Evolutionary conservation across 2,797 vertebrate species (phyloP).

Genomic region (Crypturellus tataupa): DNA sequence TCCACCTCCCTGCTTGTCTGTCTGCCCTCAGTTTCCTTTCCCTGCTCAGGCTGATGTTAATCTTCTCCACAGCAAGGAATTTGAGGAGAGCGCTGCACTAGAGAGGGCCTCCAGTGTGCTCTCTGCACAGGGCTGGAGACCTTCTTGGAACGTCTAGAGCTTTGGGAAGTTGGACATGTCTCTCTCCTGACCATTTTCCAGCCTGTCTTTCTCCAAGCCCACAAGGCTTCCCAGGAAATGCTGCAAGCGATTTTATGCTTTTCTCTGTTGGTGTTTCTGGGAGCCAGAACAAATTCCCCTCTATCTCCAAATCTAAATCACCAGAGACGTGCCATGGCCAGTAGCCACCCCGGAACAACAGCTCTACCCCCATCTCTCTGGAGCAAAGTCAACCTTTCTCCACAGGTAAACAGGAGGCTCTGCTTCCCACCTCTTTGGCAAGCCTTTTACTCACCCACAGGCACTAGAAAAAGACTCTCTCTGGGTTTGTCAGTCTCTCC

Average conservation of each 20-base stretch:
- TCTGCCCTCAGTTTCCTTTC: background rate
- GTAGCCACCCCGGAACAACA: conserved; percentile 10
- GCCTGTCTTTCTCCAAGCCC: background rate
- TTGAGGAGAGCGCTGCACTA: accelerated
- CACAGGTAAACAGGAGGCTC: conserved; percentile 27
- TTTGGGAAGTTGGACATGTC: background rate
- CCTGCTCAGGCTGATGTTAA: background rate
- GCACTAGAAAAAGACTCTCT: background rate
- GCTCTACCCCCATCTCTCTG: background rate
- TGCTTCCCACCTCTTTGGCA: conserved; percentile 31
- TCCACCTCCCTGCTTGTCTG: background rate
- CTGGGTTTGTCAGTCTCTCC: background rate
- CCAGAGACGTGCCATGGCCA: background rate
- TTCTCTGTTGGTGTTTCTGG: background rate
- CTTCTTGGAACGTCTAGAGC: background rate
- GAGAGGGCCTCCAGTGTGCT: background rate
- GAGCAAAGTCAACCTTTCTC: conserved; percentile 11
- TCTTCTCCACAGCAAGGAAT: background rate
- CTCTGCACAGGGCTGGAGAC: background rate
- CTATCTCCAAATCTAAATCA: conserved; percentile 4
- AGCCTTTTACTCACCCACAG: background rate
- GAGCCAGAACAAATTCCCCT: background rate
- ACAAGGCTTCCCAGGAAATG: conserved; percentile 32
- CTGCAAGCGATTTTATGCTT: conserved; percentile 21
- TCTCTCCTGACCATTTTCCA: background rate